phyloP scores from a whole-genome alignment of 2,888 invertebrate species.

The Strigamia maritima region DNA sequence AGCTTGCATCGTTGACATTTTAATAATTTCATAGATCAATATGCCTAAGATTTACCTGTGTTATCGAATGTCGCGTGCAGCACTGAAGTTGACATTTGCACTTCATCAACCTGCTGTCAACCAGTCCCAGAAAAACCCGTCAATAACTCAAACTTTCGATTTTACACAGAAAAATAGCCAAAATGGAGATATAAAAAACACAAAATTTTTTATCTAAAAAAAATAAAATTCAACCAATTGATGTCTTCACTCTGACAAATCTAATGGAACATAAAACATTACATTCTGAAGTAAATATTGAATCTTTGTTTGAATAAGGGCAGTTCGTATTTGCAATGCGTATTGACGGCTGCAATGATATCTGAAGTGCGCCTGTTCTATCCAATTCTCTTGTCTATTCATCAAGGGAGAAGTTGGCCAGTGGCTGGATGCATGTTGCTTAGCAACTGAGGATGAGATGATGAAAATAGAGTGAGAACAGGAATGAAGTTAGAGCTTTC shows the following conservation, averaged over 20 bases:
- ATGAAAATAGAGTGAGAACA: not conserved
- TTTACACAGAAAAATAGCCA: too few species aligned
- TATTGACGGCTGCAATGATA: not conserved
- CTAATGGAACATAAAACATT: not conserved
- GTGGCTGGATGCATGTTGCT: slow-evolving; percentile 8
- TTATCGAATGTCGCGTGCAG: too few species aligned
- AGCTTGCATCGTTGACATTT: too few species aligned
- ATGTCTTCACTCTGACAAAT: not conserved
- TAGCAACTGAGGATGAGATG: not conserved
- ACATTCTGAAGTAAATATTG: not conserved
- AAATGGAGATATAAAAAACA: too few species aligned
- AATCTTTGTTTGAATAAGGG: not conserved
- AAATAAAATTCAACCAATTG: too few species aligned
- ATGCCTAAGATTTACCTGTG: too few species aligned
- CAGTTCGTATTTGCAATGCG: not conserved
- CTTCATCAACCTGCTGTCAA: too few species aligned
- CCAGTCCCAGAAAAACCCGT: too few species aligned
- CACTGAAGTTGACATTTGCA: too few species aligned
- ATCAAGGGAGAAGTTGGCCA: slow-evolving; percentile 29
- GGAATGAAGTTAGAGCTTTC: not conserved
- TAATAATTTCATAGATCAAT: too few species aligned
- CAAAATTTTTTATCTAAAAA: too few species aligned
- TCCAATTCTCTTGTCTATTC: slow-evolving; percentile 14
- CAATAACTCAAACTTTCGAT: too few species aligned
- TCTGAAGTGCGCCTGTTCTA: slow-evolving; percentile 5